Conservation (phyloP, 2,113 vertebrate genomes). For the Syngnathus typhle region DNA sequence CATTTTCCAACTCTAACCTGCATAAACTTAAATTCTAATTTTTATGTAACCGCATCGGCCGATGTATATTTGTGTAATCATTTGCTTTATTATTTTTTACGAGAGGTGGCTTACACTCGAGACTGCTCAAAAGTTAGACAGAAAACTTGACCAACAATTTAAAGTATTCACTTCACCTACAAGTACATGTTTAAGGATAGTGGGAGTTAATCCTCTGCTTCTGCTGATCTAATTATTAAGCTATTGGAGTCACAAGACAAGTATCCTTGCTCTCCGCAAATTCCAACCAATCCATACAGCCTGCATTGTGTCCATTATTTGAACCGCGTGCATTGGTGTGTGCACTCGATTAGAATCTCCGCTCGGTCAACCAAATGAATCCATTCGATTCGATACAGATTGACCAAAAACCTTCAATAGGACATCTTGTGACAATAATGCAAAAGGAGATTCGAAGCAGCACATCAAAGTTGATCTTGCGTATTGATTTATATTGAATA, state of each 20-base stretch:
- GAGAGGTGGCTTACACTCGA: not conserved
- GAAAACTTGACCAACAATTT: not conserved
- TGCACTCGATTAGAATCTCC: slow-evolving; percentile 3
- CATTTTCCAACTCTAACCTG: no score
- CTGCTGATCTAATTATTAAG: slow-evolving; percentile 12
- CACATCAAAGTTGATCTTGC: not conserved
- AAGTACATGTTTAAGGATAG: not conserved
- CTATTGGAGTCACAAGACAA: slow-evolving; percentile 46
- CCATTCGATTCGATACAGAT: slow-evolving; percentile 49
- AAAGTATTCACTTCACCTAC: not conserved
- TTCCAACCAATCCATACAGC: slow-evolving; percentile 16
- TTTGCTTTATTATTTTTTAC: no score
- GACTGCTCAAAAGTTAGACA: not conserved
- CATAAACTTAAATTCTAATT: no score
- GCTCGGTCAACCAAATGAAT: not conserved
- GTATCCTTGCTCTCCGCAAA: not conserved
- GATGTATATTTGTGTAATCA: no score
- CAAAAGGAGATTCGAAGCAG: slow-evolving; percentile 8
- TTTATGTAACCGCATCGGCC: no score
- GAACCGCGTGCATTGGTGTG: not conserved
- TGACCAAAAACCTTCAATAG: slow-evolving; percentile 32
- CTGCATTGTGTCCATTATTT: slow-evolving; percentile 30
- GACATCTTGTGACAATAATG: slow-evolving; percentile 34
- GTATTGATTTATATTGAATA: not conserved
- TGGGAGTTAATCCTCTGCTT: not conserved